Conservation (phyloP, 2,797 vertebrate genomes). For the Glossophaga mutica region DNA sequence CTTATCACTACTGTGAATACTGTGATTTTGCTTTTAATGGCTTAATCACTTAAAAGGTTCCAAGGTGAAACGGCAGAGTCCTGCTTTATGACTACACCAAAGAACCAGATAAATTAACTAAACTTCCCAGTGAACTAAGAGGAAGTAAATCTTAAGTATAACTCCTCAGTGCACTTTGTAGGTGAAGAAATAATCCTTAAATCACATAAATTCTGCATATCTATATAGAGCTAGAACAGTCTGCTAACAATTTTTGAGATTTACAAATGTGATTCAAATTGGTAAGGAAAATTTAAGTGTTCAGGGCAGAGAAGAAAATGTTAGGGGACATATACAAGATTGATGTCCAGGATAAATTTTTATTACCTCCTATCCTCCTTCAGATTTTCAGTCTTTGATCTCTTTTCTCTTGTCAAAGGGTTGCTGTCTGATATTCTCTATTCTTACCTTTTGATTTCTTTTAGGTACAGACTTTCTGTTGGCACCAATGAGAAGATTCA, state of each 20-base stretch:
- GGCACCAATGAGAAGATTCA: constrained; percentile 97
- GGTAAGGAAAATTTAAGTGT: not conserved
- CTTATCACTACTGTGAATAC: not conserved
- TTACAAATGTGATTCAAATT: not conserved
- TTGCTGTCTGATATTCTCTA: rapidly evolving
- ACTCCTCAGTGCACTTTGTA: not conserved
- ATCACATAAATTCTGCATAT: not conserved
- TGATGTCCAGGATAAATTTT: no score
- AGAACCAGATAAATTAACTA: not conserved
- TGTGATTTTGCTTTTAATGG: not conserved
- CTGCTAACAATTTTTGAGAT: not conserved
- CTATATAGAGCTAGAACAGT: not conserved
- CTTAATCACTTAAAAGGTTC: not conserved
- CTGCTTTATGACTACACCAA: not conserved
- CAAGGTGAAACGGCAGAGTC: not conserved
- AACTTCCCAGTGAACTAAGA: not conserved
- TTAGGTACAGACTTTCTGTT: constrained; percentile 91
- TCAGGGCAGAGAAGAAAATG: not conserved
- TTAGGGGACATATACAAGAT: not conserved
- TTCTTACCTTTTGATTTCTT: not conserved
- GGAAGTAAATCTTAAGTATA: not conserved
- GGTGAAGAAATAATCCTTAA: not conserved
- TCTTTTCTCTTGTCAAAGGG: not conserved
- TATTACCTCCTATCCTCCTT: rapidly evolving
- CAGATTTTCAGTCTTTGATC: not conserved